Conservation (phyloP, 1,140 invertebrate genomes). For the Drosophila malerkotliana region DNA sequence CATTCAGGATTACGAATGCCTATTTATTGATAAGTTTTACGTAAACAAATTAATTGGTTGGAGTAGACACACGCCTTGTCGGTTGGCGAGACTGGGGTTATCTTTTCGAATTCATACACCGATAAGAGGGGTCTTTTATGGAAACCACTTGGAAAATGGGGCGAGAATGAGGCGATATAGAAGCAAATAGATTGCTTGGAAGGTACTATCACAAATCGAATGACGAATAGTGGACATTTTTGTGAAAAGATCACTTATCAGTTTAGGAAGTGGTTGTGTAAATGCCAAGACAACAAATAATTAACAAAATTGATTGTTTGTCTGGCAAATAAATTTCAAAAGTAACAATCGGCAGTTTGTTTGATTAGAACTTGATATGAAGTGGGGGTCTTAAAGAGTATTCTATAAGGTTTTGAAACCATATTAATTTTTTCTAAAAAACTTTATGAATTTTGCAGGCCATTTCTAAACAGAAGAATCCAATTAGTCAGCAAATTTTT, state of each 20-base stretch:
- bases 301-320: conserved; percentile 4
- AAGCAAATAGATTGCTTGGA: conserved; percentile 32
- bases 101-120: conserved; percentile 9
- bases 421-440: background rate
- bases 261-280: conserved; percentile 32
- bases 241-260: conserved; percentile 31
- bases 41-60: conserved; percentile 70
- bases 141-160: conserved; percentile 33
- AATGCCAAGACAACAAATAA: conserved; percentile 2
- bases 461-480: conserved; percentile 6
- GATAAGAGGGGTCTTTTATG: conserved; percentile 23
- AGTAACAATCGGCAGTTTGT: background rate
- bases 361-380: background rate
- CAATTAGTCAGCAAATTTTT: conserved; percentile 31
- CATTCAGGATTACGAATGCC: conserved; percentile 12
- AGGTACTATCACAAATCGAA: conserved; percentile 7
- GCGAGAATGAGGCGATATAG: conserved; percentile 34
- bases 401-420: background rate
- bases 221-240: background rate
- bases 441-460: background rate
- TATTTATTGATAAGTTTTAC: conserved; percentile 55
- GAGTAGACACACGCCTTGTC: conserved; percentile 24
- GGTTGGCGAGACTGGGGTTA: conserved; percentile 33
- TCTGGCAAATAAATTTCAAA: background rate
- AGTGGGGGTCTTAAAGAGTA: background rate